These are phyloP conservation scores for Tromatobia lineatoria DNA, from an alignment of 2,888 invertebrate species.

Conservation along the genomic window DNA sequence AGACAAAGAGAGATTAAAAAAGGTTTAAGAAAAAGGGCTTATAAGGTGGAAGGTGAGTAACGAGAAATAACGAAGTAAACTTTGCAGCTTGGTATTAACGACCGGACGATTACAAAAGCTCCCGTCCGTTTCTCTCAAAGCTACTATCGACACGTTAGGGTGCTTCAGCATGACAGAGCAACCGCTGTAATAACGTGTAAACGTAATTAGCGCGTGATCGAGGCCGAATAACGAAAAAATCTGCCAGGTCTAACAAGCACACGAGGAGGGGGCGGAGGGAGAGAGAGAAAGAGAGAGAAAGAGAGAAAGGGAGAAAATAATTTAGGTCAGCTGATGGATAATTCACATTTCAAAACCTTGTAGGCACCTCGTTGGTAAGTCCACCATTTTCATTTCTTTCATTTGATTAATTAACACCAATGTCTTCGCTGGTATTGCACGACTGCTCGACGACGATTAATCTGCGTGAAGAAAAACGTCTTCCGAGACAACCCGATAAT, in stretches of 20 bases:
- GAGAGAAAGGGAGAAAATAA: slow-evolving; percentile 57
- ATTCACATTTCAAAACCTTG: slow-evolving; percentile 79
- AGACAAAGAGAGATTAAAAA: slow-evolving; percentile 25
- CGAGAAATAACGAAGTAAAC: slow-evolving; percentile 68
- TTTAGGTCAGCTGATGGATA: slow-evolving; percentile 77
- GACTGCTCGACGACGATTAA: not conserved
- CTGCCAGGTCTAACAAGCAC: slow-evolving; percentile 34
- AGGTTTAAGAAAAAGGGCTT: not conserved
- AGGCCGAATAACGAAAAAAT: slow-evolving; percentile 25
- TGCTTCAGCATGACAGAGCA: slow-evolving; percentile 56
- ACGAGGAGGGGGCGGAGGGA: slow-evolving; percentile 68
- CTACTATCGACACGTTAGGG: slow-evolving; percentile 63
- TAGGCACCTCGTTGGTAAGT: slow-evolving; percentile 80
- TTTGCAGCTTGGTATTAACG: slow-evolving; percentile 71
- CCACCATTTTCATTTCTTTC: slow-evolving; percentile 70
- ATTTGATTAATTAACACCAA: not conserved
- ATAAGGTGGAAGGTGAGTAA: slow-evolving; percentile 68
- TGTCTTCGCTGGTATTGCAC: not conserved
- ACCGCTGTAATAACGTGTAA: slow-evolving; percentile 53
- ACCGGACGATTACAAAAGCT: slow-evolving; percentile 54
- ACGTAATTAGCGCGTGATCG: slow-evolving; percentile 11
- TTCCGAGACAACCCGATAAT: not conserved
- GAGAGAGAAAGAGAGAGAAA: slow-evolving; percentile 42
- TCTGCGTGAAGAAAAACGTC: not conserved
- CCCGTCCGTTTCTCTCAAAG: slow-evolving; percentile 50